phyloP scores from a whole-genome alignment of 1,140 invertebrate species.

The Zaprionus vittiger region DNA sequence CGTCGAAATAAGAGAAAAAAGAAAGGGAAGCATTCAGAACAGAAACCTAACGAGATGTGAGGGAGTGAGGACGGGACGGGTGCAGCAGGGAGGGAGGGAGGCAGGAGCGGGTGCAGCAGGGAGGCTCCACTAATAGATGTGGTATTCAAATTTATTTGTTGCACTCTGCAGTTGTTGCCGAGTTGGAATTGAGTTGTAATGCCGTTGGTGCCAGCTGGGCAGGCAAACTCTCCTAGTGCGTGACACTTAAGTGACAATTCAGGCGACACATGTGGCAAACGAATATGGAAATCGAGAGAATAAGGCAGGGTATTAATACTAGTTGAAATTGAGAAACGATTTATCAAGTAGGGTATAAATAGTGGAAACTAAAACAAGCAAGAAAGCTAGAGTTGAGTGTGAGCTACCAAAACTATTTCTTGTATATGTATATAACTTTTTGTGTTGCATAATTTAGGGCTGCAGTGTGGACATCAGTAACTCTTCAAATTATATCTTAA shows the following conservation, averaged over 20 bases:
- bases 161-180: conserved; percentile 13
- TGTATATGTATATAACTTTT: no score
- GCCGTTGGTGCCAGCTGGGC: background rate
- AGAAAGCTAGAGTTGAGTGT: no score
- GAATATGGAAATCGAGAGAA: background rate
- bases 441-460: no score
- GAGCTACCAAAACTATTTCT: no score
- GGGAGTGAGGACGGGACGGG: no score
- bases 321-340: background rate
- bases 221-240: conserved; percentile 16
- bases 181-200: conserved; percentile 2
- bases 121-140: conserved; percentile 38
- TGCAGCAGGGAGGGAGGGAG: background rate
- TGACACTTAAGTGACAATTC: conserved; percentile 42
- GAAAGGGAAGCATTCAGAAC: background rate
- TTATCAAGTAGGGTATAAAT: background rate
- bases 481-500: no score
- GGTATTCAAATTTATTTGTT: conserved; percentile 48
- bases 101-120: background rate
- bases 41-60: background rate
- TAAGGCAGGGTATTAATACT: background rate
- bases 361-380: no score
- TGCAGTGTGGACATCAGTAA: no score
- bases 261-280: conserved; percentile 36
- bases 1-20: background rate